Evolutionary conservation across 53 echinoderm and acorn worm species (phyloP).

Genomic region (Crossaster papposus): DNA sequence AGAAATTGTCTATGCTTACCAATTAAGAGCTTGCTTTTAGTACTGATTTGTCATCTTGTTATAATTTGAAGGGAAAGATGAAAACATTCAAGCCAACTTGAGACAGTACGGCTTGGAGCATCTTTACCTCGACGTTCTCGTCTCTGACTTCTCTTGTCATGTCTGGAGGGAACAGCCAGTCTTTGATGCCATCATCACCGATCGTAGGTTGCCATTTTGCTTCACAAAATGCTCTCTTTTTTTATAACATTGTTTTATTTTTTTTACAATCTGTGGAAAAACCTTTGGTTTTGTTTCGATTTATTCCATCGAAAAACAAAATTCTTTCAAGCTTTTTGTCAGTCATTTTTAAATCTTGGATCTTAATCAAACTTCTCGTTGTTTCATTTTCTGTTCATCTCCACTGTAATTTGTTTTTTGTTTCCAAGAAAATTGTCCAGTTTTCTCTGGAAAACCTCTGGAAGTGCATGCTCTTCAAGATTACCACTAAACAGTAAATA

Average conservation of each 20-base stretch:
- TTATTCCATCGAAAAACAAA: too few relatives aligned
- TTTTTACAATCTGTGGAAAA: neutral
- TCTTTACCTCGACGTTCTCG: constrained; percentile 86
- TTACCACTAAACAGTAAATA: too few relatives aligned
- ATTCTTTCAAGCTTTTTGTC: neutral
- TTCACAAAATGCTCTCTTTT: neutral
- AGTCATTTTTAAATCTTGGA: too few relatives aligned
- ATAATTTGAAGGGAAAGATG: constrained; percentile 72
- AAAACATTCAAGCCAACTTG: constrained; percentile 89
- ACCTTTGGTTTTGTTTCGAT: neutral
- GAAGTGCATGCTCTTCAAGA: too few relatives aligned
- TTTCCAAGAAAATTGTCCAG: too few relatives aligned
- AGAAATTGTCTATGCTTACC: too few relatives aligned
- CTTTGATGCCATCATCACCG: constrained; percentile 97
- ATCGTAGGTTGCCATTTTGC: constrained; percentile 73
- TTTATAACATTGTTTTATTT: neutral
- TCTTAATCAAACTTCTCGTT: too few relatives aligned
- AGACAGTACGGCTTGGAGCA: constrained; percentile 82
- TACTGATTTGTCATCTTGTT: neutral
- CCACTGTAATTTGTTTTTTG: too few relatives aligned
- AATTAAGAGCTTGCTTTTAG: too few relatives aligned
- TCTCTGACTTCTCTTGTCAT: constrained; percentile 88
- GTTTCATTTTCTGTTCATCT: too few relatives aligned
- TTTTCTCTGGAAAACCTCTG: too few relatives aligned
- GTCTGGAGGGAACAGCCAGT: constrained; percentile 88